Conservation (phyloP, 2,113 vertebrate species). For the Pitta sordida region DNA sequence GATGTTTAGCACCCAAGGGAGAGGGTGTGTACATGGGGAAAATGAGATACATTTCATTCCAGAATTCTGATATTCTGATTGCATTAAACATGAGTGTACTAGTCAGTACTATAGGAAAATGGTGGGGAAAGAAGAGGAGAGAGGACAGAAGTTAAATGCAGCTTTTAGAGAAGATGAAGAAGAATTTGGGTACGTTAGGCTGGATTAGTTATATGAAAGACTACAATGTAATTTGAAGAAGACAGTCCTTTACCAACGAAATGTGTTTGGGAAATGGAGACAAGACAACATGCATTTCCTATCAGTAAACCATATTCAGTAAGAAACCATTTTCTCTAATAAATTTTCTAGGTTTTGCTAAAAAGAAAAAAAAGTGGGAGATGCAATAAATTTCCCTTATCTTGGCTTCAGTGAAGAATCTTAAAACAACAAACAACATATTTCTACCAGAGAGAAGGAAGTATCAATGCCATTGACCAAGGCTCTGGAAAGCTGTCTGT, state of each 20-base stretch:
- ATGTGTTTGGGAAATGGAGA: not conserved
- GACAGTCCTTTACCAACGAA: not conserved
- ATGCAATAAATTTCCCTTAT: conserved; percentile 39
- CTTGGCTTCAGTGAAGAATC: conserved; percentile 24
- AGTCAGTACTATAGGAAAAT: not conserved
- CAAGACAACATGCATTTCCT: not conserved
- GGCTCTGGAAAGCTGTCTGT: not conserved
- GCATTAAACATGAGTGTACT: not conserved
- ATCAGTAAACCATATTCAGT: not conserved
- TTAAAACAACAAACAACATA: conserved; percentile 30
- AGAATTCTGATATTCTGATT: not conserved
- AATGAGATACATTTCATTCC: not conserved
- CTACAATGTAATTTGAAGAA: not conserved
- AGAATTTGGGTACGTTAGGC: not conserved
- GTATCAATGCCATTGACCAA: not conserved
- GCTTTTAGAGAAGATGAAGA: not conserved
- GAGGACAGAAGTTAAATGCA: not conserved
- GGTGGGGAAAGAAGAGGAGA: not conserved
- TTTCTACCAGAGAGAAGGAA: not conserved
- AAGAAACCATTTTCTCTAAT: not conserved
- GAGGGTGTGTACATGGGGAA: not conserved
- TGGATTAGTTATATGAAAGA: not conserved
- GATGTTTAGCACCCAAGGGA: not conserved
- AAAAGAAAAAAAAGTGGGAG: conserved; percentile 4
- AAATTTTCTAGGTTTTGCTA: not conserved